Evolutionary conservation across 2,888 invertebrate species (phyloP).

Genomic region (Acronicta leporina): DNA sequence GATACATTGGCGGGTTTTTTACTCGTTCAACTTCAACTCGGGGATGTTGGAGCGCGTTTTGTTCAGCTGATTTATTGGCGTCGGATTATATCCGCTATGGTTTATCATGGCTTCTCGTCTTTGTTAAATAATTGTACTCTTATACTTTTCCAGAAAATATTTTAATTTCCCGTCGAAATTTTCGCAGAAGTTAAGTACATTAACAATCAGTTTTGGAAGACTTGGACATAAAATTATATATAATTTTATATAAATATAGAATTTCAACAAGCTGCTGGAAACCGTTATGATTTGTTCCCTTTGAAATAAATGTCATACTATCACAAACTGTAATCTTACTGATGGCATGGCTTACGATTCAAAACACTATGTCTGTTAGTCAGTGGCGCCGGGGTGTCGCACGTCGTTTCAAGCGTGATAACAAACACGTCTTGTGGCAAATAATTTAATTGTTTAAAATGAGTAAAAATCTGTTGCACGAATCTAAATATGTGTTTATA

Average conservation of each 20-base stretch:
- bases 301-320: not conserved
- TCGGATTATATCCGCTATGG: slow-evolving; percentile 35
- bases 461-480: no score
- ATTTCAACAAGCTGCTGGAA: slow-evolving; percentile 12
- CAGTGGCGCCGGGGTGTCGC: not conserved
- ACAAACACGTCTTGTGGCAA: not conserved
- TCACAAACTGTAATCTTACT: not conserved
- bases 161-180: slow-evolving; percentile 14
- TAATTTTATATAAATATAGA: no score
- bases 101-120: slow-evolving; percentile 25
- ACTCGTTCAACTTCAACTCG: slow-evolving; percentile 28
- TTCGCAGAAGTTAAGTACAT: not conserved
- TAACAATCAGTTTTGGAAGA: slow-evolving; percentile 2
- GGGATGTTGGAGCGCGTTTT: slow-evolving; percentile 19
- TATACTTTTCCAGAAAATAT: slow-evolving; percentile 11
- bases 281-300: not conserved
- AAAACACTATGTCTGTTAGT: no score
- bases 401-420: not conserved
- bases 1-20: slow-evolving; percentile 54
- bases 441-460: no score
- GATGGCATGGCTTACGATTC: not conserved
- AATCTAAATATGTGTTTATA: no score
- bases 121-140: slow-evolving; percentile 35
- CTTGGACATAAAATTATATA: slow-evolving; percentile 12
- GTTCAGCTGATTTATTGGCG: slow-evolving; percentile 47